Conservation (phyloP, 2,113 vertebrate species). For the Rhinolophus ferrumequinum region DNA sequence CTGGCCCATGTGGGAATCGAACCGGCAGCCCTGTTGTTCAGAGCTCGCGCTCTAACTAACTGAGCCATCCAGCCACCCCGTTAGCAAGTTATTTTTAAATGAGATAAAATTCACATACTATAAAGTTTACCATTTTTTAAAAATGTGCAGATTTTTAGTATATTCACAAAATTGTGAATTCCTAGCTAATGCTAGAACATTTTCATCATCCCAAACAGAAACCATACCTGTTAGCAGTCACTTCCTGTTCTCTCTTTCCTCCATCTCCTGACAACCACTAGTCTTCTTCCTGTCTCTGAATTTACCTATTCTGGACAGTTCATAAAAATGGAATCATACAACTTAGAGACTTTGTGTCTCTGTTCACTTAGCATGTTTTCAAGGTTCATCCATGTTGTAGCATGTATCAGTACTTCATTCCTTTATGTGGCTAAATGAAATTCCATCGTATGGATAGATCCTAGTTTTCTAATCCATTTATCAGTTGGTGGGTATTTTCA, state of each 20-base stretch:
- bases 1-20: no score
- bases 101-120: not conserved
- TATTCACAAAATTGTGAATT: not conserved
- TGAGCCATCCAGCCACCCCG: no score
- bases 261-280: not conserved
- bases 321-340: not conserved
- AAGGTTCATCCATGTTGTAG: not conserved
- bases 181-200: not conserved
- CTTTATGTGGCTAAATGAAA: not conserved
- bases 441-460: not conserved
- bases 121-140: not conserved
- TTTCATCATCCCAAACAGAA: not conserved
- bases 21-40: no score
- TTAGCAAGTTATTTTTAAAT: not conserved
- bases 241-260: not conserved
- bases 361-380: not conserved
- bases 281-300: not conserved
- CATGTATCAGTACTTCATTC: not conserved
- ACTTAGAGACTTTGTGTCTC: not conserved
- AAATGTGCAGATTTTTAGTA: not conserved
- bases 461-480: not conserved
- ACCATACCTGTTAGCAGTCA: not conserved
- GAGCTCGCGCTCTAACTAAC: no score
- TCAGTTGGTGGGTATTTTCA: not conserved
- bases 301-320: not conserved